Evolutionary conservation across 1,140 invertebrate genomes (phyloP), one percentile per base, ranked within the genome.

Genomic region (Pogonus chalceus): DNA sequence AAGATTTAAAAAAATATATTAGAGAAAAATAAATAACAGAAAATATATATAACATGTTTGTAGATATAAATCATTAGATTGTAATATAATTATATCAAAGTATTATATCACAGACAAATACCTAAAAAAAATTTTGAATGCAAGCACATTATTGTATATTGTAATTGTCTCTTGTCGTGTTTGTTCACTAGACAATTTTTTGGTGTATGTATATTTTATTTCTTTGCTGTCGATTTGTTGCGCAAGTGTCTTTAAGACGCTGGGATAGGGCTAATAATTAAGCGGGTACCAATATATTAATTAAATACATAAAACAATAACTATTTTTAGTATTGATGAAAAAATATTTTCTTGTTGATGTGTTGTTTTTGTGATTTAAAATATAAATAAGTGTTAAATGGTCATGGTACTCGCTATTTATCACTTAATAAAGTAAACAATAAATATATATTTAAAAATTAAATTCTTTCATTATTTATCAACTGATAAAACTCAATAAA

Each of bases 231-330:
- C 43, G 46, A 49, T 48, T 24, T 55, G 37, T 43, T 35, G 52
- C 26, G 23, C 37, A 51, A 39, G 50, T 56, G 47, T 60, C 56
- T 58, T 53, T 53, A 58, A 16, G 37, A 43, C 37, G 18, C 37
- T 49, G 56, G 57, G 57, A 59, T 53, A 61, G 60, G 52, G 37
- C 18, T 43, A 52, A 54, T 43, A 26, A n/a, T 56, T 62, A 60
- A 59, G 62, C 58, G 60, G 59, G 60, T 62, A 64, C 60, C 60
- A 62, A 61, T 54, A 51, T 51, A 51, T 10, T 46, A 46, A 51
- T 46, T 51, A 9, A 55, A n/a, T 26, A 50, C 35, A 46, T 46
- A 18, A 39, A 46, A 53, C 54, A 35, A 57, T 35, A 53, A 58
- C 56, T 60, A 60, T 60, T 60, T 60, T 60, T 60, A 50, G 58